Evolutionary conservation across 2,113 vertebrate species (phyloP), one percentile per base, ranked within the genome.

Genomic region (Menidia beryllina): DNA sequence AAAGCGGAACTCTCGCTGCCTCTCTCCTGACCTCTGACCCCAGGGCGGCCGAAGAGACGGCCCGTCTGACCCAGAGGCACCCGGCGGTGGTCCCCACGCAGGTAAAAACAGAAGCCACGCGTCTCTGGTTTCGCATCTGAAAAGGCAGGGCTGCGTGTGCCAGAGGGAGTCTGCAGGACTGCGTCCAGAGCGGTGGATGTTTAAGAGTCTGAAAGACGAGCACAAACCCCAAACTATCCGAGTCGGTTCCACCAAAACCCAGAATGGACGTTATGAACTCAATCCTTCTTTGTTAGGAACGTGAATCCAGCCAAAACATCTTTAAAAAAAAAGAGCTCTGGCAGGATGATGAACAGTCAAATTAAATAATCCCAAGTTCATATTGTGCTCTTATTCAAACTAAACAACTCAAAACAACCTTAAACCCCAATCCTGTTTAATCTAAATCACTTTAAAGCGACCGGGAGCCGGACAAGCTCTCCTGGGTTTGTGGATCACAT

Each of bases 51-150:
- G 57, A 25, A 58, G 59, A 78, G 83, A 86, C 79, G 53, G 47
- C 51, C 73, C 15, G 68, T 19, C 79, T 51, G 68, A 70, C 72
- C 80, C 17, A 1, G 19, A 17, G 1, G 5, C 48, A 78, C 81
- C 58, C 50, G 0, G 3, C 53, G 55, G 52, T 27, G 26, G 54
- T 82, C 50, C 38, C 68, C 67, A 21, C 25, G 64, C 78, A 88
- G 86, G 83, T 85, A 84, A 84, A 88, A 87, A 86, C 77, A 79
- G 83, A 78, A 83, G 85, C 78, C 64, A 21, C 47, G 49, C 36
- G 43, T 82, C 71, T 91, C 83, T 52, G 23, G 68, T 88, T 83
- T 66, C 77, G 69, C 8, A 6, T 65, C 67, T 59, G 49, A 57
- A 59, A 58, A 53, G 34, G n/a, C 50, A 41, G 20, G 47, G 47